Evolutionary conservation across 2,888 invertebrate genomes (phyloP).

Genomic region (Chromoteleia sp.): DNA sequence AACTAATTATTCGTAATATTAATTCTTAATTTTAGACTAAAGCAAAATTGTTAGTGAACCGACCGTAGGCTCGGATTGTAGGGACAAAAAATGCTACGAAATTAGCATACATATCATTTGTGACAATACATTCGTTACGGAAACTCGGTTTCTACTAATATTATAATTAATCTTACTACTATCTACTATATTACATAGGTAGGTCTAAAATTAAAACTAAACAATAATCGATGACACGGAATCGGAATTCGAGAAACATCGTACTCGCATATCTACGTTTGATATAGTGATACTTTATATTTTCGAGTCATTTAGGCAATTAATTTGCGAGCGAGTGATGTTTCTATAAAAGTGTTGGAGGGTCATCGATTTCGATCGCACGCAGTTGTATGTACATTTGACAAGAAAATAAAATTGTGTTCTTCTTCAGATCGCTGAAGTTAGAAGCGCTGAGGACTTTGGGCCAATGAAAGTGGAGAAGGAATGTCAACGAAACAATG

Average conservation of each 20-base stretch:
- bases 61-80: conserved; percentile 75
- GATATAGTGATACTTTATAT: conserved; percentile 59
- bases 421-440: conserved; percentile 57
- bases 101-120: conserved; percentile 85
- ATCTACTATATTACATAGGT: conserved; percentile 66
- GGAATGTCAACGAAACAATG: conserved; percentile 80
- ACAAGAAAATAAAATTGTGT: conserved; percentile 53
- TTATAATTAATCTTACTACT: conserved; percentile 75
- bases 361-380: conserved; percentile 57
- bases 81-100: conserved; percentile 77
- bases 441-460: conserved; percentile 80
- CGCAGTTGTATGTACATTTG: conserved; percentile 50
- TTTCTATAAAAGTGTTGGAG: conserved; percentile 38
- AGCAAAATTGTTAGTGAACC: conserved; percentile 78
- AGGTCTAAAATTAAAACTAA: conserved; percentile 55
- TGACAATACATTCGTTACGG: conserved; percentile 84
- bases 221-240: conserved; percentile 50
- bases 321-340: conserved; percentile 50
- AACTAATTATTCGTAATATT: conserved; percentile 74
- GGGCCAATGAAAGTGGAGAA: conserved; percentile 70
- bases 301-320: conserved; percentile 63
- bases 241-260: conserved; percentile 45
- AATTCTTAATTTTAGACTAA: conserved; percentile 77
- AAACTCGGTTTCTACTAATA: conserved; percentile 84
- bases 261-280: conserved; percentile 58